A percentile compares a stretch with the other conserved stretches of the same genome.
phyloP scores from a whole-genome alignment of 2,113 vertebrate genomes.

The Chloropsis hardwickii region DNA sequence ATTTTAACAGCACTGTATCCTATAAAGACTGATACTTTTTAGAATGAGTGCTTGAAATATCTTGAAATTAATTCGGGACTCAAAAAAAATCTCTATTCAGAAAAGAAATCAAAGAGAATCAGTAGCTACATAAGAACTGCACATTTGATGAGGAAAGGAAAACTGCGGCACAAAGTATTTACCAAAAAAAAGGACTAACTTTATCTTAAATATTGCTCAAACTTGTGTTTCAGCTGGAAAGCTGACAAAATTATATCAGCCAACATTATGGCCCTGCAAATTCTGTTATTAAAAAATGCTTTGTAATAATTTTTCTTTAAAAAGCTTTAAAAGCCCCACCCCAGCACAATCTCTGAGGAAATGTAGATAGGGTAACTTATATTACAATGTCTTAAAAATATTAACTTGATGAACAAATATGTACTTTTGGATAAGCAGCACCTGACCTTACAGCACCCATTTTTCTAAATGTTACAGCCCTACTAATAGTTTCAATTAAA shows the following conservation, averaged over 20 bases:
- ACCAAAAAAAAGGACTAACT: not conserved
- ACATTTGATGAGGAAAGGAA: not conserved
- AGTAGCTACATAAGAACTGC: not conserved
- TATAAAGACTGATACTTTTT: not conserved
- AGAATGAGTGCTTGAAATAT: not conserved
- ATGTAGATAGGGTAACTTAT: constrained; percentile 6
- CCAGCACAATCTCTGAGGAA: not conserved
- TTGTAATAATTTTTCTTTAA: not conserved
- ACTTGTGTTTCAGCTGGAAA: not conserved
- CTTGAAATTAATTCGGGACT: not conserved
- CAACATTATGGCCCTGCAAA: not conserved
- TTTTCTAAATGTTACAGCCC: constrained; percentile 75
- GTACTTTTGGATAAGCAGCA: constrained; percentile 59
- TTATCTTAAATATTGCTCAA: not conserved
- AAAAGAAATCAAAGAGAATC: not conserved
- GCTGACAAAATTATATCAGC: not conserved
- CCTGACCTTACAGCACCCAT: constrained; percentile 60
- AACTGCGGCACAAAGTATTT: not conserved
- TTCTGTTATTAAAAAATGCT: not conserved
- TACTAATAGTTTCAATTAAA: constrained; percentile 78
- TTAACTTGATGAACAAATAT: constrained; percentile 69
- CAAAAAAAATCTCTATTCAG: not conserved
- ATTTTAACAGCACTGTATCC: not conserved
- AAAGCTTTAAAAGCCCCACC: not conserved
- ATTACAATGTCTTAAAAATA: constrained; percentile 52